Percentiles rank a stretch among this genome's conserved stretches.
These are phyloP conservation scores for Coluber constrictor DNA, from an alignment of 2,797 vertebrate species.

Conservation along the genomic window DNA sequence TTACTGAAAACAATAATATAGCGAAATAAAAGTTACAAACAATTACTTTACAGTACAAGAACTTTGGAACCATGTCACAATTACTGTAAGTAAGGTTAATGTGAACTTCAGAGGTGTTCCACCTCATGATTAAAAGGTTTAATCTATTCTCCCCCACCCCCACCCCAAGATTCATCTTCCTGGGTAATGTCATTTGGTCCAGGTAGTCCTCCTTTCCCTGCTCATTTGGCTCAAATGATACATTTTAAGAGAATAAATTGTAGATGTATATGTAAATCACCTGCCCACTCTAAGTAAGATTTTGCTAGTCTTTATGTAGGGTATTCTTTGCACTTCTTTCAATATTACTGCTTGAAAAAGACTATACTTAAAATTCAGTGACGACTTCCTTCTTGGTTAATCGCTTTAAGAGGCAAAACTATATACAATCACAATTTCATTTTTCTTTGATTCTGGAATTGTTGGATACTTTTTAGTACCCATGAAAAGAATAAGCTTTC, in stretches of 20 bases:
- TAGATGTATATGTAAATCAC: neutral
- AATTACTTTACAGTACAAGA: neutral
- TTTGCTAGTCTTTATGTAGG: neutral
- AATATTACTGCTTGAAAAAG: neutral
- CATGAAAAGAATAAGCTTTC: neutral
- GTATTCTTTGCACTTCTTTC: neutral
- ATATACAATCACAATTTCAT: neutral
- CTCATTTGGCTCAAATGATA: neutral
- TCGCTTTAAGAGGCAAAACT: neutral
- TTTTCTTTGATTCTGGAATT: neutral
- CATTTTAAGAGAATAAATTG: neutral
- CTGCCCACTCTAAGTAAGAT: neutral
- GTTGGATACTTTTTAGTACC: neutral
- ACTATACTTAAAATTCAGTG: neutral
- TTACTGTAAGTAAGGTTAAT: neutral
- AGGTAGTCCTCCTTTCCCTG: too few relatives aligned
- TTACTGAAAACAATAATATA: neutral
- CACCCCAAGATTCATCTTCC: neutral
- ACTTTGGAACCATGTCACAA: neutral
- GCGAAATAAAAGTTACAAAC: neutral
- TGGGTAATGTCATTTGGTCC: neutral
- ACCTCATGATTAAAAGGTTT: too few relatives aligned
- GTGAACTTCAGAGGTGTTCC: neutral
- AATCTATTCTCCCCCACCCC: accelerated
- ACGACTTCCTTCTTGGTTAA: neutral